Base-by-base conservation (phyloP, 2,113 vertebrate species). In the Gymnarchus niloticus region DNA sequence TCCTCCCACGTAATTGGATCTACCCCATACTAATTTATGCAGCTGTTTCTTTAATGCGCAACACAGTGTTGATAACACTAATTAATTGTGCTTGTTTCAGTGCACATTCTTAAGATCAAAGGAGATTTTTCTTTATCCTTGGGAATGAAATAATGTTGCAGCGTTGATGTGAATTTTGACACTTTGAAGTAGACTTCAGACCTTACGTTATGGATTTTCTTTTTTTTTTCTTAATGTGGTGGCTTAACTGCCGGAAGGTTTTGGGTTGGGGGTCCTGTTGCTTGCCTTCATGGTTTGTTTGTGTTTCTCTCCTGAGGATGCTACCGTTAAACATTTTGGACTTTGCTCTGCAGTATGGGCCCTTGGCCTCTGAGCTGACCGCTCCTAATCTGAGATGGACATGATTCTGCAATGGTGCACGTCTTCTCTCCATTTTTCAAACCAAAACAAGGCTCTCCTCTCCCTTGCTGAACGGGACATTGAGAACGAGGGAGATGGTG, bases 21-120 rank as follows among this genome's bases (percentile, higher is more conserved):
- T 49, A 54, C 51, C 76, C 19, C 37, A 57, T 81, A 61, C 76
- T 80, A n/a, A 86, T 86, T 86, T 81, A 41, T 61, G 56, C 57
- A 73, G 52, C 59, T 80, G 69, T 85, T 80, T 77, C 4, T 85
- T 78, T 14, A 41, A 59, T 44, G 82, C 41, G 44, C 9, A 83
- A 83, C 19, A 83, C 23, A 46, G 37, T 57, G 41, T 83, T 83
- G 41, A 57, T 12, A 33, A 9, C 52, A 4, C 48, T 33, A 33
- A 59, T 51, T 56, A 57, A 83, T 46, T 57, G 33, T 21, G 56
- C 46, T 49, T 28, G 8, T 25, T 5, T 49, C 8, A 28, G 46
- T 49, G 21, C 77, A 81, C 33, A 57, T 83, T 83, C 73, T 73
- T 46, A 48, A 56, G n/a, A 49, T 33, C 83, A 51, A 46, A 48